These are phyloP conservation scores for Fistularia commersonii DNA, from an alignment of 2,797 vertebrate species.

Conservation along the genomic window DNA sequence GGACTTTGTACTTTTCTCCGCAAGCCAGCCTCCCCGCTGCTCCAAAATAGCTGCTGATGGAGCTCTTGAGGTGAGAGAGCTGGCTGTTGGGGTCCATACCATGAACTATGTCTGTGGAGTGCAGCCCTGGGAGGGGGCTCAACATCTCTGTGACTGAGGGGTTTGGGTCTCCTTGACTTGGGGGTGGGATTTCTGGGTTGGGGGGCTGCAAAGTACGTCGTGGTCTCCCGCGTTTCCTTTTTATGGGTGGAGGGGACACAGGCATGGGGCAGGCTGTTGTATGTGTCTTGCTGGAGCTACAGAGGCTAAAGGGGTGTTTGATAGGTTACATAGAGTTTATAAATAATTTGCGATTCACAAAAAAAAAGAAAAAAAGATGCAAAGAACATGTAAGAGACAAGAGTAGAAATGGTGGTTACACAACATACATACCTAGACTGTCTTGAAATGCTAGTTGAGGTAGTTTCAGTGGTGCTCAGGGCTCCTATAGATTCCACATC, in stretches of 20 bases:
- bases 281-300: conserved; percentile 84
- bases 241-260: conserved; percentile 81
- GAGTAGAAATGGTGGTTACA: background rate
- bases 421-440: conserved; percentile 81
- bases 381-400: background rate
- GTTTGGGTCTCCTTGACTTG: conserved; percentile 57
- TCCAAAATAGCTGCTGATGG: conserved; percentile 97
- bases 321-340: conserved; percentile 7
- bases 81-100: conserved; percentile 91
- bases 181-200: conserved; percentile 81
- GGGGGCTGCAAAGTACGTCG: conserved; percentile 86
- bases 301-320: conserved; percentile 69
- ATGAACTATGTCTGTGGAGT: conserved; percentile 88
- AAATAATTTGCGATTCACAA: background rate
- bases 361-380: background rate
- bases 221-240: conserved; percentile 90
- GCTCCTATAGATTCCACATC: conserved; percentile 91
- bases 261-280: conserved; percentile 84
- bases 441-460: conserved; percentile 95
- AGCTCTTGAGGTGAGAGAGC: conserved; percentile 94
- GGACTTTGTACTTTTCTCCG: conserved; percentile 93
- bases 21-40: conserved; percentile 96
- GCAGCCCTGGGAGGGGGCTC: conserved; percentile 83
- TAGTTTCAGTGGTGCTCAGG: conserved; percentile 96
- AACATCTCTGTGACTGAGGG: conserved; percentile 52